phyloP scores from a whole-genome alignment of 2,797 vertebrate genomes.

The Malurus leucopterus region DNA sequence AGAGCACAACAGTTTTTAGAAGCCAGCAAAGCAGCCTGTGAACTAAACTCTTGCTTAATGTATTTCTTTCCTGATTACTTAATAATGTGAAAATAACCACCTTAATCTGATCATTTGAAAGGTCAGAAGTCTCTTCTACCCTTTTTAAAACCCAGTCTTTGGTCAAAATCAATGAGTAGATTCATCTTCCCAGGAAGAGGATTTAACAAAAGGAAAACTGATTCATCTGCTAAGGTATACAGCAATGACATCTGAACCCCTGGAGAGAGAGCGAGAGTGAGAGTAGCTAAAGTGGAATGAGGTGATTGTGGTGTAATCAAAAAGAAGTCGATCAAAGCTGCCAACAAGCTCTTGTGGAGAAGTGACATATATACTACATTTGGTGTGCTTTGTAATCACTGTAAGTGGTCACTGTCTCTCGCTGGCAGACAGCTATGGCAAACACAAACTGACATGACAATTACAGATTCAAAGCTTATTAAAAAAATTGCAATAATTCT shows the following conservation, averaged over 20 bases:
- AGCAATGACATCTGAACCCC: conserved; percentile 69
- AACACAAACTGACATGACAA: neutral
- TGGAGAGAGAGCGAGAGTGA: conserved; percentile 36
- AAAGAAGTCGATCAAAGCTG: conserved; percentile 63
- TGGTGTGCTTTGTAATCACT: conserved; percentile 48
- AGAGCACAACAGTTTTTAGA: conserved; percentile 68
- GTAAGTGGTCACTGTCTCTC: conserved; percentile 49
- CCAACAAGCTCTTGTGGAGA: conserved; percentile 55
- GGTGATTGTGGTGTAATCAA: conserved; percentile 69
- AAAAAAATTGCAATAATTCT: neutral
- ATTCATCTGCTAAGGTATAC: conserved; percentile 75
- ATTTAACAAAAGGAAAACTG: conserved; percentile 71
- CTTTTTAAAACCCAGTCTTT: conserved; percentile 74
- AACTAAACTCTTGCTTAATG: conserved; percentile 80
- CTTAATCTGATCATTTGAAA: conserved; percentile 87
- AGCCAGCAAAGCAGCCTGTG: conserved; percentile 59
- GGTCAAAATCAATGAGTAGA: conserved; percentile 77
- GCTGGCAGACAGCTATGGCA: conserved; percentile 1
- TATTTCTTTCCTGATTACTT: conserved; percentile 83
- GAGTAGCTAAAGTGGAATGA: conserved; percentile 63
- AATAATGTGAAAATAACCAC: conserved; percentile 83
- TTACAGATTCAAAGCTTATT: conserved; percentile 14
- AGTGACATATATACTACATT: conserved; percentile 49
- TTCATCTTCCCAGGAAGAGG: conserved; percentile 68
- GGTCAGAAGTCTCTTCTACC: conserved; percentile 83